Base-by-base conservation (phyloP, 2,888 invertebrate genomes). In the Synanthedon andrenaeformis region DNA sequence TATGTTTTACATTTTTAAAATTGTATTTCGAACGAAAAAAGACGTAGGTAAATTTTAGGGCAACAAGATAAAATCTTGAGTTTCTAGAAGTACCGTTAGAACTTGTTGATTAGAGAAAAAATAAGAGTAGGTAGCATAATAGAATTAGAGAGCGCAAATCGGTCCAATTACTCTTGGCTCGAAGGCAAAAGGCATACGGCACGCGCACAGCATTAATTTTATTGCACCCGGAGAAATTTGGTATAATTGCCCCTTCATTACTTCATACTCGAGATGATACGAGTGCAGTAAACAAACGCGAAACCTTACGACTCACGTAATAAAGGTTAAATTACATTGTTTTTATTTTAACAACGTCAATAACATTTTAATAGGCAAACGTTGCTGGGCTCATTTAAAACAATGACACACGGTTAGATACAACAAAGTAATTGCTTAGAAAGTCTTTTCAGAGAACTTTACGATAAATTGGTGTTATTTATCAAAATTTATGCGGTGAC, bases 201-300 rank as follows among this genome's bases (percentile, higher is more conserved):
- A 75, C 78, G 78, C 67, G 74, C 64, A 65, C 55, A 55, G 69
- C 73, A 80, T 82, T 76, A 77, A 77, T 79, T 79, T 78, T 74
- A 78, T 77, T 64, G 72, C 67, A 64, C 67, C 62, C 59, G 64
- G 74, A 73, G 79, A 79, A 82, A 79, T 76, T 73, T 59, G 59
- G 72, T 74, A 78, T 80, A 79, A 80, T 82, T 79, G 75, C 72
- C 64, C 65, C 59, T 70, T 73, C 66, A 72, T 74, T 76, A 69
- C 61, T 41, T 2, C 10, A 35, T 14, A 13, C 45, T 45, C 42
- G 41, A 42, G 14, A 52, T 19, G 6, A 42, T 35, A 35, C 50
- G 56, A 17, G 55, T 59, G 35, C 35, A 10, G 35, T 35, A 28
- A 1, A 35, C 35, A 35, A 0, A 10, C 35, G 35, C 3, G 35